phyloP scores from a whole-genome alignment of 1,140 invertebrate genomes.

The Andricus grossulariae region DNA sequence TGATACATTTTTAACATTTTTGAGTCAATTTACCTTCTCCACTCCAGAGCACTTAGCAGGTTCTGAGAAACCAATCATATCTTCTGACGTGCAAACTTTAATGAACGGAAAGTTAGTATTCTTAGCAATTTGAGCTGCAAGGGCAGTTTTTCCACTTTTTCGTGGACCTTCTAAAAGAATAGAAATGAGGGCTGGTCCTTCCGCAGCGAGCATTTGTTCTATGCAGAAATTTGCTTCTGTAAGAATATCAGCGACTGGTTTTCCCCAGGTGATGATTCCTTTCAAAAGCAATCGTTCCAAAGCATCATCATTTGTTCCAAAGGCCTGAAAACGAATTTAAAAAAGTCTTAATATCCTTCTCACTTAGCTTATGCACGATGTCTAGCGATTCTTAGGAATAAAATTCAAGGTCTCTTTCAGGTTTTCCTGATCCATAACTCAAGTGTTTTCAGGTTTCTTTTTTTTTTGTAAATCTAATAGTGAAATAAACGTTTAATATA shows the following conservation, averaged over 20 bases:
- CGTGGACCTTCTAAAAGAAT: constrained; percentile 95
- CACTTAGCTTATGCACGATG: no score
- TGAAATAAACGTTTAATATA: no score
- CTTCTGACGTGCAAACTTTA: constrained; percentile 97
- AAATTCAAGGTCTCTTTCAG: no score
- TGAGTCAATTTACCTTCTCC: constrained; percentile 83
- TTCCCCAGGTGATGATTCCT: constrained; percentile 95
- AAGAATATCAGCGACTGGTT: constrained; percentile 88
- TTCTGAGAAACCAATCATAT: constrained; percentile 99
- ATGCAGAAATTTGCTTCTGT: constrained; percentile 95
- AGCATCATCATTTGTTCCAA: constrained; percentile 91
- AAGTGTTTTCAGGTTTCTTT: no score
- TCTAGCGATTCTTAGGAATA: no score
- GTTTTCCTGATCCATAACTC: no score
- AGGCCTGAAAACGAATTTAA: constrained; percentile 79
- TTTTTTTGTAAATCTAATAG: no score
- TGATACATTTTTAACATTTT: not conserved
- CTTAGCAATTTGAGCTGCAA: constrained; percentile 96
- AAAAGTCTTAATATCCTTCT: constrained; percentile 31
- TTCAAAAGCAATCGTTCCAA: constrained; percentile 89
- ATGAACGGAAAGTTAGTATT: constrained; percentile 98
- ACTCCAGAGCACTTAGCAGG: constrained; percentile 97
- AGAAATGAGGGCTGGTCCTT: constrained; percentile 90
- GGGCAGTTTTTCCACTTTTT: constrained; percentile 96
- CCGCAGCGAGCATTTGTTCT: constrained; percentile 89